These are phyloP conservation scores for Thaumetopoea pityocampa DNA, from an alignment of 1,140 invertebrate species.

Conservation along the genomic window DNA sequence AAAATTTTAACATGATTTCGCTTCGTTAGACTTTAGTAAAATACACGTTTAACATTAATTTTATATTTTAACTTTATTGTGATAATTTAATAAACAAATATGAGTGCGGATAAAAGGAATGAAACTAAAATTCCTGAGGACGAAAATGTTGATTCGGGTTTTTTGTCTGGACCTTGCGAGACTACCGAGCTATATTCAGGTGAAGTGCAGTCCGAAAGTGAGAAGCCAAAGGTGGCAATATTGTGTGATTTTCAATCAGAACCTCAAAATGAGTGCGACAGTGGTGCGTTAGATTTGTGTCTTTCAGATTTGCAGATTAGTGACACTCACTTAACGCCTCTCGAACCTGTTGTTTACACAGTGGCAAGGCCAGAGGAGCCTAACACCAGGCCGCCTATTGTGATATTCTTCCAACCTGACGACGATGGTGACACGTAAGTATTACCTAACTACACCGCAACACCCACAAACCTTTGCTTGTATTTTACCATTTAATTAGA, in stretches of 20 bases:
- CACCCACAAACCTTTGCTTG: too few species aligned
- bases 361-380: constrained; percentile 20
- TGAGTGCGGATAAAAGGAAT: constrained; percentile 58
- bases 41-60: constrained; percentile 19
- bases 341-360: constrained; percentile 18
- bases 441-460: neutral
- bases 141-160: constrained; percentile 50
- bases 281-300: constrained; percentile 38
- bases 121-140: constrained; percentile 48
- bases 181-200: constrained; percentile 20
- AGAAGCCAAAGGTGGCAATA: constrained; percentile 34
- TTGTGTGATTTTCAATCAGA: constrained; percentile 48
- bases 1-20: constrained; percentile 44
- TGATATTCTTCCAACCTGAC: constrained; percentile 79
- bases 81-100: constrained; percentile 34
- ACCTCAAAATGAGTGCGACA: constrained; percentile 24
- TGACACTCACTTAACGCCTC: constrained; percentile 20
- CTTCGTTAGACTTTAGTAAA: constrained; percentile 30
- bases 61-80: constrained; percentile 28
- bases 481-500: too few species aligned
- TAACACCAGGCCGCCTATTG: constrained; percentile 48
- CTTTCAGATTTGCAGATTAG: constrained; percentile 33
- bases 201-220: constrained; percentile 23
- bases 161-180: constrained; percentile 42
- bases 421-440: constrained; percentile 86